Conservation (phyloP, 2,888 invertebrate species). For the Schizaphis graminum region DNA sequence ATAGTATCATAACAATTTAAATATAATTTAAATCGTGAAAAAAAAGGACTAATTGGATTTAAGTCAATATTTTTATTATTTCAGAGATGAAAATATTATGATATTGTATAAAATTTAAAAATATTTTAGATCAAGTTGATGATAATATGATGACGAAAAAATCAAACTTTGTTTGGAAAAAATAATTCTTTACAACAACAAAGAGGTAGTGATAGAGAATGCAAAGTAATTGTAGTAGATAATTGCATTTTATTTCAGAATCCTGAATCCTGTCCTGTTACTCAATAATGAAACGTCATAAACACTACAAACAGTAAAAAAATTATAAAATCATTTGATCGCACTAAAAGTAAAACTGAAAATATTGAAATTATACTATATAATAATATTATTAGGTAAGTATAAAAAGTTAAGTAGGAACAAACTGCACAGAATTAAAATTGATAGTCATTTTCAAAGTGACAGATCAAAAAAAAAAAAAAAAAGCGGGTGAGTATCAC, state of each 20-base stretch:
- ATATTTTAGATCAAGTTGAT: not conserved
- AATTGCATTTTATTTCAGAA: not conserved
- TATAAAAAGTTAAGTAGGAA: not conserved
- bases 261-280: not conserved
- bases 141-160: not conserved
- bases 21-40: not conserved
- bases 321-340: not conserved
- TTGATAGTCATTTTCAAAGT: not conserved
- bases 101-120: not conserved
- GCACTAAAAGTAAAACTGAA: not conserved
- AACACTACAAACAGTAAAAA: not conserved
- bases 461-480: not conserved
- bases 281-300: not conserved
- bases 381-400: not conserved
- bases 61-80: not conserved
- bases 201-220: not conserved
- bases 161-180: not conserved
- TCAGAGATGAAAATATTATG: not conserved
- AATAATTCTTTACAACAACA: not conserved
- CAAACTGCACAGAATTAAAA: not conserved
- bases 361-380: not conserved
- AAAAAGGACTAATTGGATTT: not conserved
- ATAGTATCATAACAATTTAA: not conserved
- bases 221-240: not conserved
- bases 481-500: too few relatives aligned